phyloP scores from a whole-genome alignment of 1,140 invertebrate species.

The Diplogasteroides magnus region DNA sequence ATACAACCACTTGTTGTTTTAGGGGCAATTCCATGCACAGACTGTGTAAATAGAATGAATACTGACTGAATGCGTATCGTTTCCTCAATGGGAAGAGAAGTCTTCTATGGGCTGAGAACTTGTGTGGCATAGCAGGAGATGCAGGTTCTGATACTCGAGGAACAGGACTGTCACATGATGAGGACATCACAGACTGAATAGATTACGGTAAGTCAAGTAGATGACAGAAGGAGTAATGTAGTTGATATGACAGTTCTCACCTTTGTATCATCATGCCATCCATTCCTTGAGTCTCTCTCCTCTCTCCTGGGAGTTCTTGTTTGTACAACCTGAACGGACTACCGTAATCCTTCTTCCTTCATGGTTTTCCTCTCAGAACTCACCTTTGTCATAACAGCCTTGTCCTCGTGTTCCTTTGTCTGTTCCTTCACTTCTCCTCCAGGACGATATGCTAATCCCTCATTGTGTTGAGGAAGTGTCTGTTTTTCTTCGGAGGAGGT shows the following conservation, averaged over 20 bases:
- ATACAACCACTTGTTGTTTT: too few relatives aligned
- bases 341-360: background rate
- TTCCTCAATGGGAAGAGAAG: conserved; percentile 50
- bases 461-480: background rate
- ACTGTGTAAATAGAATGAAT: too few relatives aligned
- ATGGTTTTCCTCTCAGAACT: conserved; percentile 9
- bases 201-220: too few relatives aligned
- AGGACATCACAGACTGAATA: conserved; percentile 12
- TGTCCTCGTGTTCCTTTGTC: conserved; percentile 21
- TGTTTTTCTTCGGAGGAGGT: conserved; percentile 12
- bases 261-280: too few relatives aligned
- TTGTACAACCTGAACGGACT: too few relatives aligned
- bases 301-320: too few relatives aligned
- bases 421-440: conserved; percentile 2
- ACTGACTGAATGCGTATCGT: conserved; percentile 32
- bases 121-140: conserved; percentile 49
- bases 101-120: conserved; percentile 42
- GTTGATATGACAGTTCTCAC: too few relatives aligned
- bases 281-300: too few relatives aligned
- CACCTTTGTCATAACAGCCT: conserved; percentile 26
- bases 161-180: conserved; percentile 28
- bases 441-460: conserved; percentile 16
- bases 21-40: too few relatives aligned
- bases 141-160: conserved; percentile 48
- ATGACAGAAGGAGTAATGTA: too few relatives aligned